phyloP scores from a whole-genome alignment of 1,140 invertebrate genomes.

The Bradynema listronoti region DNA sequence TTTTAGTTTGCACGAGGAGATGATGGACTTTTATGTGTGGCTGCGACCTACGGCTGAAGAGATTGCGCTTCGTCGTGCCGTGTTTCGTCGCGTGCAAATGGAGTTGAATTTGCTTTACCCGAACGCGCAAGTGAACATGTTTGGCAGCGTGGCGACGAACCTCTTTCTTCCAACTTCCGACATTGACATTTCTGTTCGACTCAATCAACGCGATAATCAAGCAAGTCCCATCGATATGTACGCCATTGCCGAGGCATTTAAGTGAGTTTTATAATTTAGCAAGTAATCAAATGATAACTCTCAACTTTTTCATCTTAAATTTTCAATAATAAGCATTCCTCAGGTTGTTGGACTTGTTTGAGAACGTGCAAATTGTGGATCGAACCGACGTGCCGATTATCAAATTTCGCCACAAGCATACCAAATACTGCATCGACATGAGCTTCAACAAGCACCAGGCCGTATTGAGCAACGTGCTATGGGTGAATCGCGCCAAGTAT shows the following conservation, averaged over 20 bases:
- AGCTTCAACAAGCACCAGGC: constrained; percentile 25
- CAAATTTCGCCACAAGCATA: constrained; percentile 23
- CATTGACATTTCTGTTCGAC: constrained; percentile 20
- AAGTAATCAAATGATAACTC: background rate
- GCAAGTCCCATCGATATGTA: background rate
- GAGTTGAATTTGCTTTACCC: constrained; percentile 1
- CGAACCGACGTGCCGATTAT: constrained; percentile 21
- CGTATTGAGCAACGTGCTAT: constrained; percentile 7
- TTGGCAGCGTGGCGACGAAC: constrained; percentile 26
- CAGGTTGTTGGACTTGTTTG: background rate
- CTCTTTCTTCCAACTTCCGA: constrained; percentile 31
- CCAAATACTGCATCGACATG: constrained; percentile 35
- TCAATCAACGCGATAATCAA: background rate
- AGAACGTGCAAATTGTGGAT: constrained; percentile 16
- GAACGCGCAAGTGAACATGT: constrained; percentile 5
- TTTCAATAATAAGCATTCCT: background rate
- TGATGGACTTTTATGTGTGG: constrained; percentile 45
- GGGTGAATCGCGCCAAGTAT: constrained; percentile 28
- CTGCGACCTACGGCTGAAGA: constrained; percentile 38
- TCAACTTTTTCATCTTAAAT: background rate
- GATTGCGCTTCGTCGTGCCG: constrained; percentile 7
- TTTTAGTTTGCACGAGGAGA: too few relatives aligned
- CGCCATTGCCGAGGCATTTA: background rate
- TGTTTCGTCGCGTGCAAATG: constrained; percentile 3
- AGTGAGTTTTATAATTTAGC: background rate